Evolutionary conservation across 2,113 vertebrate genomes (phyloP).

Genomic region (Pollimyrus isidori): DNA sequence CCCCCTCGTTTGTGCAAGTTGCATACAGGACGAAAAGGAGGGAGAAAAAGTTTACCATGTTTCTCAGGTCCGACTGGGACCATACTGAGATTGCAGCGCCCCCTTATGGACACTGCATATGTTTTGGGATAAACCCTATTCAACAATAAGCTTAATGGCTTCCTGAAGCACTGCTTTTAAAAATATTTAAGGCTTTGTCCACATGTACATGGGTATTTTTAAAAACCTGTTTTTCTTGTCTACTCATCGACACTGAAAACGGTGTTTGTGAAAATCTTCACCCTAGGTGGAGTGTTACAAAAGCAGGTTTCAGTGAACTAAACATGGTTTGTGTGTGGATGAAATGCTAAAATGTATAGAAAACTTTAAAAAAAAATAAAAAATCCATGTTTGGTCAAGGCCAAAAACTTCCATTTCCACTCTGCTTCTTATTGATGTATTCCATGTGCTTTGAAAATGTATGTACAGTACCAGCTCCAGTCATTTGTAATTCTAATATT

Average conservation of each 20-base stretch:
- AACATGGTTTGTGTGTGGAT: no score
- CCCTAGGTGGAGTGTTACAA: no score
- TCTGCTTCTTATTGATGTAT: neutral
- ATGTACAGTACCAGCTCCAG: no score
- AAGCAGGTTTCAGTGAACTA: no score
- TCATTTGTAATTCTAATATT: neutral
- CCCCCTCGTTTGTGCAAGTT: neutral
- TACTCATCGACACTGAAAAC: no score
- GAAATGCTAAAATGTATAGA: no score
- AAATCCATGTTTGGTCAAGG: neutral
- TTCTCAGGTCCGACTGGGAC: neutral
- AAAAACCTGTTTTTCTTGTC: neutral
- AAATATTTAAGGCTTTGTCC: neutral
- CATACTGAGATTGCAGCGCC: neutral
- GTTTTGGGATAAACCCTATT: neutral
- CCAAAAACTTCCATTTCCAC: neutral
- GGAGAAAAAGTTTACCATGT: neutral
- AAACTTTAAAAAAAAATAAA: no score
- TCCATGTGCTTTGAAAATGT: neutral
- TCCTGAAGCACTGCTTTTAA: neutral
- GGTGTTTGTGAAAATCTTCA: neutral
- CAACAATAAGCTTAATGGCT: neutral
- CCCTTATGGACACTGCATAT: neutral
- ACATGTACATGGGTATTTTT: neutral
- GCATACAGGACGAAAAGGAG: neutral